A percentile compares a stretch with the other conserved stretches of the same genome.
Evolutionary conservation across 2,888 invertebrate species (phyloP).

Genomic region (Acanthosoma haemorrhoidale): DNA sequence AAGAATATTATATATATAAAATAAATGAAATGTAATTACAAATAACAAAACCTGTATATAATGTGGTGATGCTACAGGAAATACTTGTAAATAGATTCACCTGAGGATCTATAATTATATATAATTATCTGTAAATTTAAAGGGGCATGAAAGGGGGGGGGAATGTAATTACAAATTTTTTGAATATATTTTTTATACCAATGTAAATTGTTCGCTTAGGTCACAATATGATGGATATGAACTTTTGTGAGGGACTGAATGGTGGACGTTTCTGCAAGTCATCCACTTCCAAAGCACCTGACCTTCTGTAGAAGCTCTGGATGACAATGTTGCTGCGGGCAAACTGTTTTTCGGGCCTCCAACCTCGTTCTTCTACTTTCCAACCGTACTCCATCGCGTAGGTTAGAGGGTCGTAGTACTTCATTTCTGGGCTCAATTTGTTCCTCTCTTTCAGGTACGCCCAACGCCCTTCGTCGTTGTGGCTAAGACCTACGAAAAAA

Average conservation of each 20-base stretch:
- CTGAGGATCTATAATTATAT: no score
- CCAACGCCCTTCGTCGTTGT: conserved; percentile 38
- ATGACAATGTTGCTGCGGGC: conserved; percentile 23
- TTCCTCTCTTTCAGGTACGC: conserved; percentile 36
- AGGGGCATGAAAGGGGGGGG: no score
- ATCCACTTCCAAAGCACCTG: conserved; percentile 35
- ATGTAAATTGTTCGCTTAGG: no score
- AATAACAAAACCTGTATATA: no score
- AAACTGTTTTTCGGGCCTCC: conserved; percentile 32
- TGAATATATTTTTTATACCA: no score
- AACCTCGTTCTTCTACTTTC: conserved; percentile 34
- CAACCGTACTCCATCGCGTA: conserved; percentile 37
- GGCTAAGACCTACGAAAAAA: conserved; percentile 35
- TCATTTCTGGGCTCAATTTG: conserved; percentile 30
- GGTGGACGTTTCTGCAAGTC: conserved; percentile 28
- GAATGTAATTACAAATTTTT: no score
- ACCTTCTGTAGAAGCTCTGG: conserved; percentile 33
- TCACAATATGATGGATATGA: no score
- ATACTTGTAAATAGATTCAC: no score
- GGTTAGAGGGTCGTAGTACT: conserved; percentile 35
- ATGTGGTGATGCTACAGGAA: no score
- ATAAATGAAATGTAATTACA: no score
- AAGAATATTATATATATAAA: no score
- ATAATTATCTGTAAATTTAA: no score
- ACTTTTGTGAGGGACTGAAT: conserved; percentile 28